Conservation (phyloP, 2,797 vertebrate species). For the Chloroceryle inda region DNA sequence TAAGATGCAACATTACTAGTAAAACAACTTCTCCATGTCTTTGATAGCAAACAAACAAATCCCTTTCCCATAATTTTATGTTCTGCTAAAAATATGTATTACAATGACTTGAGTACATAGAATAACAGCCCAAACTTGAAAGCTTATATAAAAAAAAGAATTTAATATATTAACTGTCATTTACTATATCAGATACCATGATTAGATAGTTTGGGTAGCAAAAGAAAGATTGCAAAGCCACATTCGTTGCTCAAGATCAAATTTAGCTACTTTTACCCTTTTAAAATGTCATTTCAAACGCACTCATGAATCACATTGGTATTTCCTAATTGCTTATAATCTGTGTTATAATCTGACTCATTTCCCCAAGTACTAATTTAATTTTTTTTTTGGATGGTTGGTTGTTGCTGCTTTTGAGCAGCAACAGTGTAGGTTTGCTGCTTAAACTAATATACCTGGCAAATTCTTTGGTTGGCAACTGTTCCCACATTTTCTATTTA, state of each 20-base stretch:
- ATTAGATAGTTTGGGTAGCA: constrained; percentile 63
- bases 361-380: constrained; percentile 62
- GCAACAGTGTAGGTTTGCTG: constrained; percentile 1
- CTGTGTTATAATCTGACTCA: constrained; percentile 54
- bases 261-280: constrained; percentile 69
- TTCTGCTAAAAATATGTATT: constrained; percentile 61
- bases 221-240: constrained; percentile 56
- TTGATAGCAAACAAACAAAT: constrained; percentile 36
- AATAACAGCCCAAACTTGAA: constrained; percentile 61
- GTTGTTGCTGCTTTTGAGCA: background rate
- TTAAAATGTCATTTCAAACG: constrained; percentile 71
- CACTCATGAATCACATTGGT: constrained; percentile 53
- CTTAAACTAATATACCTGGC: constrained; percentile 28
- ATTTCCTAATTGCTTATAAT: constrained; percentile 61
- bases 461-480: constrained; percentile 26
- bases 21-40: constrained; percentile 51
- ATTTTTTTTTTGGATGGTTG: background rate
- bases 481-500: constrained; percentile 1
- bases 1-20: constrained; percentile 41
- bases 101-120: constrained; percentile 61
- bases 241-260: constrained; percentile 55
- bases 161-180: constrained; percentile 57
- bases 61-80: constrained; percentile 42
- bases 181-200: constrained; percentile 62
- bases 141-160: constrained; percentile 54